Evolutionary conservation across 2,888 invertebrate genomes (phyloP).

Genomic region (Cantharis rufa): DNA sequence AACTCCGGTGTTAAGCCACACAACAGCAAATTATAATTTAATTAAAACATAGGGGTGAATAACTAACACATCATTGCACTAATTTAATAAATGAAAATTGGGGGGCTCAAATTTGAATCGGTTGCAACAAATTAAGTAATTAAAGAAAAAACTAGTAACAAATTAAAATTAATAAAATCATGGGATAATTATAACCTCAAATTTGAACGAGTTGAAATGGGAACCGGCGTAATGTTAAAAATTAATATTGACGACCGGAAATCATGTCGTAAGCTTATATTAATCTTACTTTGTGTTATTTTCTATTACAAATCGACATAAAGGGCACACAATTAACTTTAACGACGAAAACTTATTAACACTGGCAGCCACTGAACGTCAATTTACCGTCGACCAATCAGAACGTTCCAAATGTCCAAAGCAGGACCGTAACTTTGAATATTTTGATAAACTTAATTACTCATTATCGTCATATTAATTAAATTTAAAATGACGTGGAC

Average conservation of each 20-base stretch:
- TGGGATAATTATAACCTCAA: background rate
- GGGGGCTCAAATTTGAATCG: background rate
- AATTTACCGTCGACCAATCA: slow-evolving; percentile 36
- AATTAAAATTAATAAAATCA: background rate
- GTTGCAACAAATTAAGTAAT: background rate
- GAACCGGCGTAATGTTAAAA: background rate
- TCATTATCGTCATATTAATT: background rate
- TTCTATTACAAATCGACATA: background rate
- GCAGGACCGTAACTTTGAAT: slow-evolving; percentile 11
- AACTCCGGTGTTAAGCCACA: background rate
- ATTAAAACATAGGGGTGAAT: background rate
- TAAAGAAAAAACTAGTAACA: background rate
- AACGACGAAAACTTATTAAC: slow-evolving; percentile 11
- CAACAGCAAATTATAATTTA: background rate
- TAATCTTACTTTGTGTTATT: background rate
- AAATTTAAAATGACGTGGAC: background rate
- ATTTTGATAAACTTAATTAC: background rate
- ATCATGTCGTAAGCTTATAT: background rate
- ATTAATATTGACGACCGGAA: background rate
- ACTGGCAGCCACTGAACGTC: slow-evolving; percentile 8
- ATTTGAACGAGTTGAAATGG: background rate
- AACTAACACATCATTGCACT: background rate
- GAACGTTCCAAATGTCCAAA: slow-evolving; percentile 39
- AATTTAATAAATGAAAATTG: background rate
- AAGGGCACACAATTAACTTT: slow-evolving; percentile 2